Percentiles rank a stretch among this genome's conserved stretches.
Evolutionary conservation across 2,113 vertebrate genomes (phyloP).

Genomic region (Vidua chalybeata): DNA sequence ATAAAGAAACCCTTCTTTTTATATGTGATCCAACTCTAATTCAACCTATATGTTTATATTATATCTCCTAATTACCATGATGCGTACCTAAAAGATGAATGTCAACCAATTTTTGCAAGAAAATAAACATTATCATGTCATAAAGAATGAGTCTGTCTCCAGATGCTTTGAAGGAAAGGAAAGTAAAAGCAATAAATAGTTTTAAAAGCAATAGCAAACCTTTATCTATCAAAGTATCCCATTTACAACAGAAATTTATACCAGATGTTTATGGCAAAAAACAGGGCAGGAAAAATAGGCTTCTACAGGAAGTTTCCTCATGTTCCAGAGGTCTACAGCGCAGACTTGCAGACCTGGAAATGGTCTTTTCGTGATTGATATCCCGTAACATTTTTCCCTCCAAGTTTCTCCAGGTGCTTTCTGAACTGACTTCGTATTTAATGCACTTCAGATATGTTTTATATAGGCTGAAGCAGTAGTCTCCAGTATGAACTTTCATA

Average conservation of each 20-base stretch:
- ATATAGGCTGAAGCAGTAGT: neutral
- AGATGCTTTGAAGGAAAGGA: neutral
- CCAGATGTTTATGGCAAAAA: neutral
- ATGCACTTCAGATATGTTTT: neutral
- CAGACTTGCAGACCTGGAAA: neutral
- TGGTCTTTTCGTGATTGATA: neutral
- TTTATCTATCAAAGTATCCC: neutral
- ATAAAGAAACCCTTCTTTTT: neutral
- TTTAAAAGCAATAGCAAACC: neutral
- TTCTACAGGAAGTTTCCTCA: neutral
- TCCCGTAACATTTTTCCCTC: neutral
- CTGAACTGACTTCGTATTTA: neutral
- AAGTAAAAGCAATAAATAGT: neutral
- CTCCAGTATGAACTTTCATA: neutral
- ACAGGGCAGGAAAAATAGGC: neutral
- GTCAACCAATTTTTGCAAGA: neutral
- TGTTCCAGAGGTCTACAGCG: neutral
- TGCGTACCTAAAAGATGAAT: neutral
- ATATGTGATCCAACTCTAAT: neutral
- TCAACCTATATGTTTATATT: neutral
- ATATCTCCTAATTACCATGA: neutral
- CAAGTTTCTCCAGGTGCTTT: neutral
- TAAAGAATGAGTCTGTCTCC: neutral
- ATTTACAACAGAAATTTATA: neutral
- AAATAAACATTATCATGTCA: neutral